Evolutionary conservation across 2,888 invertebrate genomes (phyloP).

Genomic region (Tubulanus polymorphus): DNA sequence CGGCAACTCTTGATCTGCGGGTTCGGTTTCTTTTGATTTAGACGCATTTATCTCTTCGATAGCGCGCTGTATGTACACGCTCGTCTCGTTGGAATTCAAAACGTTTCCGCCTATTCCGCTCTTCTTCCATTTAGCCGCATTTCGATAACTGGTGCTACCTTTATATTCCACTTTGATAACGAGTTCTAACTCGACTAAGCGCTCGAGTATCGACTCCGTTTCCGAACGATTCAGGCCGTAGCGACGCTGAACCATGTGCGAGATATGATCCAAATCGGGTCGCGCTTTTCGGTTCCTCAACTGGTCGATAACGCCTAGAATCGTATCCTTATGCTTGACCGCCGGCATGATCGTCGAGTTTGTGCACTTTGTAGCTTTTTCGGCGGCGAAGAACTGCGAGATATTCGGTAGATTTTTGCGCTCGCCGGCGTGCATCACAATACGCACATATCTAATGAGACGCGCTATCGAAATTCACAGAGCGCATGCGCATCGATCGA

Average conservation of each 20-base stretch:
- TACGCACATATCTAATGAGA: no score
- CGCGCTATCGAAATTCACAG: no score
- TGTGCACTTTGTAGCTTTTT: no score
- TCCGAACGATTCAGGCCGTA: slow-evolving; percentile 67
- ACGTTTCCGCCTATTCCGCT: slow-evolving; percentile 55
- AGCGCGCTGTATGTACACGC: slow-evolving; percentile 30
- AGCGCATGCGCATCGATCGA: no score
- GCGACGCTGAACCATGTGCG: slow-evolving; percentile 73
- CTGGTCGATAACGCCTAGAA: slow-evolving; percentile 80
- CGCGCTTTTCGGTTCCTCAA: slow-evolving; percentile 77
- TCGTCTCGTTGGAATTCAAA: slow-evolving; percentile 30
- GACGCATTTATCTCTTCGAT: no score
- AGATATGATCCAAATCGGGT: slow-evolving; percentile 77
- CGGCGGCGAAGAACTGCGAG: no score
- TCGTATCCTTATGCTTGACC: slow-evolving; percentile 65
- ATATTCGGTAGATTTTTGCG: no score
- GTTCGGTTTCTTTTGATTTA: slow-evolving; percentile 1
- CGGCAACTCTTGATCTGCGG: not conserved
- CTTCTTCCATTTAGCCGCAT: slow-evolving; percentile 67
- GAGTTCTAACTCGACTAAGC: slow-evolving; percentile 70
- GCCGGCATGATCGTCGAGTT: no score
- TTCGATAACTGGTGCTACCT: slow-evolving; percentile 79
- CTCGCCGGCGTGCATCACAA: no score
- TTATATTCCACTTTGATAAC: slow-evolving; percentile 82
- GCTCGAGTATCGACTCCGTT: slow-evolving; percentile 63